phyloP scores from a whole-genome alignment of 2,797 vertebrate species.

The Sus cebifrons region DNA sequence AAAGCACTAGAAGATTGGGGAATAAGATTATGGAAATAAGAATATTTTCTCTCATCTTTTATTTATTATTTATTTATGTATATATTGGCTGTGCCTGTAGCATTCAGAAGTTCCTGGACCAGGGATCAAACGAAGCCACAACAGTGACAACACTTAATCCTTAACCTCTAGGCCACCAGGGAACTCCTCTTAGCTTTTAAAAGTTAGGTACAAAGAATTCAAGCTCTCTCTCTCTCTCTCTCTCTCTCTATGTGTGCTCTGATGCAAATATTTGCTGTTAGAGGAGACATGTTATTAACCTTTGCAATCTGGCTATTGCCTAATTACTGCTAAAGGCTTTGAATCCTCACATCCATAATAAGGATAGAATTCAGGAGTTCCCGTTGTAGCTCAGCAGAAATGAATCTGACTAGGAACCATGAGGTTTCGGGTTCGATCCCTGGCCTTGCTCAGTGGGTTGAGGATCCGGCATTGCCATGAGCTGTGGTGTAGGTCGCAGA shows the following conservation, averaged over 20 bases:
- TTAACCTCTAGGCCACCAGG: too few relatives aligned
- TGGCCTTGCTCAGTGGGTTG: too few relatives aligned
- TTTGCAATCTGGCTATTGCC: conserved; percentile 32
- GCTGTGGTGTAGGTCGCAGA: too few relatives aligned
- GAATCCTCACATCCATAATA: conserved; percentile 22
- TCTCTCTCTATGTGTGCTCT: not conserved
- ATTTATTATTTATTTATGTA: not conserved
- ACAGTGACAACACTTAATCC: too few relatives aligned
- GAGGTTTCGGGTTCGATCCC: too few relatives aligned
- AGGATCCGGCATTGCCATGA: too few relatives aligned
- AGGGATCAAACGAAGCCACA: too few relatives aligned
- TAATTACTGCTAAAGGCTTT: conserved; percentile 58
- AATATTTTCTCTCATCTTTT: conserved; percentile 39
- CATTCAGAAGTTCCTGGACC: too few relatives aligned
- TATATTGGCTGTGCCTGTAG: too few relatives aligned
- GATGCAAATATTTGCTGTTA: conserved; percentile 53
- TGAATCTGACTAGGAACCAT: too few relatives aligned
- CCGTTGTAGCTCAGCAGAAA: too few relatives aligned
- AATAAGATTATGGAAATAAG: conserved; percentile 25
- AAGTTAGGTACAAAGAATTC: not conserved
- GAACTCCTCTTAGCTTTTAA: too few relatives aligned
- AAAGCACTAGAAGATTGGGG: not conserved
- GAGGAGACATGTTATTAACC: conserved; percentile 12
- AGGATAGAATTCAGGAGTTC: not conserved
- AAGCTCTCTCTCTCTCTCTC: not conserved